Evolutionary conservation across 2,797 vertebrate genomes (phyloP).

Genomic region (Acridotheres tristis): DNA sequence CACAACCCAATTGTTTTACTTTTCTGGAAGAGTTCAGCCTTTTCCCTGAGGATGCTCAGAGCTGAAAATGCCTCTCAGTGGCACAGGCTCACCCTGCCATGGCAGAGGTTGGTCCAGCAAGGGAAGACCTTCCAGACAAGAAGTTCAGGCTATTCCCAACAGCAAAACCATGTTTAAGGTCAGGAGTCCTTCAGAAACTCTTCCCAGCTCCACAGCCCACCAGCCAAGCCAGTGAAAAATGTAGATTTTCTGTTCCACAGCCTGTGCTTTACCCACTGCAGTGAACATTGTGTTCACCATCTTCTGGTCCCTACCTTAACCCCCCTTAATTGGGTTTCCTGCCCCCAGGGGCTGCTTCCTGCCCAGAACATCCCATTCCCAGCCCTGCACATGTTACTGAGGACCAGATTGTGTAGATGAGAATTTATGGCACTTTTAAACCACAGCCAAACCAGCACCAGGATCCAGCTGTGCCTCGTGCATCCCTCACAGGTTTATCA

Average conservation of each 20-base stretch:
- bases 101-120: not conserved
- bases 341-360: not conserved
- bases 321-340: not conserved
- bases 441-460: not conserved
- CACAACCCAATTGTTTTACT: not conserved
- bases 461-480: accelerated
- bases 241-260: not conserved
- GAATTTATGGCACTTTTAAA: not conserved
- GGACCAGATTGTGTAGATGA: not conserved
- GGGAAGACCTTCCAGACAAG: not conserved
- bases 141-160: not conserved
- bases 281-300: not conserved
- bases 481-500: not conserved
- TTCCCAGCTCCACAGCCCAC: not conserved
- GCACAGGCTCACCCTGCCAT: not conserved
- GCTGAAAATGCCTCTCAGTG: not conserved
- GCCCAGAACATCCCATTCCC: not conserved
- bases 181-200: not conserved
- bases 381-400: accelerated
- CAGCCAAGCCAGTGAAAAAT: not conserved
- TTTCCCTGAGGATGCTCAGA: not conserved
- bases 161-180: not conserved
- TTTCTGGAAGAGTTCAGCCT: not conserved
- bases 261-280: not conserved
- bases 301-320: not conserved